Percentiles rank a stretch among this genome's conserved stretches.
Evolutionary conservation across 2,797 vertebrate genomes (phyloP).

Genomic region (Dendrocincla tyrannina): DNA sequence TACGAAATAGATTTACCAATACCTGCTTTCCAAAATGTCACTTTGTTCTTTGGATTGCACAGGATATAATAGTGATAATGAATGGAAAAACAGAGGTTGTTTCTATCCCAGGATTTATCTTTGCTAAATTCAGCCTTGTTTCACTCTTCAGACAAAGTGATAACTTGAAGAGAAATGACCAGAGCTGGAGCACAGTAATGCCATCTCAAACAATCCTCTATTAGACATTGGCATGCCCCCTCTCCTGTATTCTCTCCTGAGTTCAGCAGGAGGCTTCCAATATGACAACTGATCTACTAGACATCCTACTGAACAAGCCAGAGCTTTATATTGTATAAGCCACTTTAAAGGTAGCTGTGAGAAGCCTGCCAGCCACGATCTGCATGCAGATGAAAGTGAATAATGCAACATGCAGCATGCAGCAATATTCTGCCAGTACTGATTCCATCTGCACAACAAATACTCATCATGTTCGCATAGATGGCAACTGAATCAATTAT

Average conservation of each 20-base stretch:
- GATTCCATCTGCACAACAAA: constrained; percentile 72
- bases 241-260: constrained; percentile 51
- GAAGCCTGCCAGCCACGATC: constrained; percentile 64
- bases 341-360: constrained; percentile 70
- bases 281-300: constrained; percentile 66
- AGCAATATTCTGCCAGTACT: constrained; percentile 61
- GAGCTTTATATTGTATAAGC: constrained; percentile 59
- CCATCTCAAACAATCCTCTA: constrained; percentile 8
- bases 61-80: background rate
- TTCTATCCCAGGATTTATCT: background rate
- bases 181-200: background rate
- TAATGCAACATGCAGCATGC: constrained; percentile 73
- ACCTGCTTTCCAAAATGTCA: background rate
- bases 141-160: background rate
- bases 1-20: background rate
- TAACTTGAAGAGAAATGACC: constrained; percentile 40
- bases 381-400: constrained; percentile 77
- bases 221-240: background rate
- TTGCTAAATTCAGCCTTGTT: background rate
- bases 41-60: background rate
- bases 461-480: constrained; percentile 57
- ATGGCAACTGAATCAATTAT: constrained; percentile 59
- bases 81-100: background rate
- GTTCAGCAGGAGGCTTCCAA: constrained; percentile 64
- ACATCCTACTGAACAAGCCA: constrained; percentile 63